A percentile compares a stretch with the other conserved stretches of the same genome.
Conservation (phyloP, 2,888 invertebrate species). For the Luperina testacea region DNA sequence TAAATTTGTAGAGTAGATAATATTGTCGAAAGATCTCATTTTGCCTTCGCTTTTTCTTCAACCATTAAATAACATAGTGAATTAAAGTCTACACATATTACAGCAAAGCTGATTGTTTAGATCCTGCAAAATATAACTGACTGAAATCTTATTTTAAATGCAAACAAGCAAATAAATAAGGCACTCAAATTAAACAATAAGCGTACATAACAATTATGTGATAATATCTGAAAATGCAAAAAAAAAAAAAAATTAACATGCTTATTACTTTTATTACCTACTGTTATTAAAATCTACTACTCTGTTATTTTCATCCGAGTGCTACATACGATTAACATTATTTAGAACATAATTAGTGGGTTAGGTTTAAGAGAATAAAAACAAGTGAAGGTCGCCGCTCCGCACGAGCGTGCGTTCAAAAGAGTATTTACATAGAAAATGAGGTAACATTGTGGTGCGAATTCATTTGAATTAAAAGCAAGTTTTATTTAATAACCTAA, state of each 20-base stretch:
- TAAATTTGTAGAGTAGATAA: no score
- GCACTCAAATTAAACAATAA: background rate
- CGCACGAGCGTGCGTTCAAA: constrained; percentile 11
- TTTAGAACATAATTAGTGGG: constrained; percentile 20
- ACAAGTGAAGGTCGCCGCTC: constrained; percentile 12
- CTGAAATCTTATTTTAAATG: background rate
- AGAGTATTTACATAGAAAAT: constrained; percentile 19
- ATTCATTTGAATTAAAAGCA: no score
- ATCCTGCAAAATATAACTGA: background rate
- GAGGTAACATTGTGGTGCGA: no score
- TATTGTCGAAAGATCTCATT: background rate
- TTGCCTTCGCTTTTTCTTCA: background rate
- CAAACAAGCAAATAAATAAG: no score
- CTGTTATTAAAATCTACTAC: background rate
- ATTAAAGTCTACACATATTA: background rate
- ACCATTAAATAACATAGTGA: background rate
- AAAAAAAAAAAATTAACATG: background rate
- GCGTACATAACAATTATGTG: background rate
- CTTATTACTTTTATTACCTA: background rate
- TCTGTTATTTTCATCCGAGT: constrained; percentile 3
- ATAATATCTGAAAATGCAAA: background rate
- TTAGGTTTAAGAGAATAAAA: constrained; percentile 1
- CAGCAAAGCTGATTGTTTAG: no score
- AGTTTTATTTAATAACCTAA: no score
- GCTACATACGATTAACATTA: constrained; percentile 18